Base-by-base conservation (phyloP, 1,140 invertebrate genomes). In the Ceratosolen fusciceps region DNA sequence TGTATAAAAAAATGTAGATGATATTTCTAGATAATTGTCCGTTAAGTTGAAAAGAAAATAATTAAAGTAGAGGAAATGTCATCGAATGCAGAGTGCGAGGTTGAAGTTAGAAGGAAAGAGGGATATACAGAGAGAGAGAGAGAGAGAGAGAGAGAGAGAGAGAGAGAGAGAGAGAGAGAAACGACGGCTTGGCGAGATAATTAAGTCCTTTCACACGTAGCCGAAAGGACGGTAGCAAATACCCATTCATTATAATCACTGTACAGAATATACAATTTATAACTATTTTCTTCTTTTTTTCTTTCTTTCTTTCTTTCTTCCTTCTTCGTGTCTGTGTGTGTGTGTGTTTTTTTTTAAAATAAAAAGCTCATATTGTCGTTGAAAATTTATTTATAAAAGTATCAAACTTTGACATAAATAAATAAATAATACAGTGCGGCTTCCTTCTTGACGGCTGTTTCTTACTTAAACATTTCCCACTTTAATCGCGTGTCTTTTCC, bases 121-220 rank as follows among this genome's bases (percentile, higher is more conserved):
- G 19, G 49, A 16, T 9, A 52, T 9, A 16, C 10, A 52, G 49
- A 16, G 49, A 52, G 49, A 16, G 49, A 52, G 49, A 16, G 14
- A 52, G 49, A 8, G 4, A 58, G 56, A 58, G 26, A 58, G 26
- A 24, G 56, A 58, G 26, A 14, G 26, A 58, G 56, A 58, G 26
- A 29, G 26, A 58, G 4, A 24, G 56, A 58, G 56, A 1, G 31
- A 34, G 16, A 37, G 29, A 62, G 26, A 21, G 8, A 62, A 62
- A 34, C 34, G 37, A 29, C 52, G 52, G 14, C 70, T 56, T 19
- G 19, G 31, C 81, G 79, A 85, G 83, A 86, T 88, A 87, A 87
- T 88, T 88, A 85, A 87, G 83, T 83, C 82, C 82, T 84, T 84
- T 87, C 85, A 83, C 85, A 80, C 84, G 82, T 84, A 82, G 82